phyloP scores from a whole-genome alignment of 2,113 vertebrate genomes.

The Agapornis roseicollis region DNA sequence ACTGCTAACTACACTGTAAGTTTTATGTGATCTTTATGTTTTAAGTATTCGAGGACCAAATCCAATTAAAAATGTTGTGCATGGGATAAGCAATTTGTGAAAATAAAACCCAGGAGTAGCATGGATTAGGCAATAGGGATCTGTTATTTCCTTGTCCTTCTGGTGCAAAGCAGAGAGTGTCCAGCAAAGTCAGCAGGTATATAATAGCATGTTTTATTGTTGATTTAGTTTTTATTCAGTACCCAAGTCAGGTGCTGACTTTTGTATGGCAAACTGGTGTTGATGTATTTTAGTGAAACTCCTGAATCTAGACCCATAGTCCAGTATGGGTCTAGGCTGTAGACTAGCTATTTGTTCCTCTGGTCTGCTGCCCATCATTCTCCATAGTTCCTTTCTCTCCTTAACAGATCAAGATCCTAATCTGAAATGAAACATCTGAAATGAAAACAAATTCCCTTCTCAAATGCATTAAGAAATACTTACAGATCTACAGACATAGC shows the following conservation, averaged over 20 bases:
- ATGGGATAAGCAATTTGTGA: neutral
- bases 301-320: neutral
- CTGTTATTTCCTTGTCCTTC: neutral
- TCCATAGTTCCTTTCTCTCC: neutral
- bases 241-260: neutral
- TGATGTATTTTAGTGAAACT: neutral
- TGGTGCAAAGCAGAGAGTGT: neutral
- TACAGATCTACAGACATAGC: no score
- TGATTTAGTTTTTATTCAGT: neutral
- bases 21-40: neutral
- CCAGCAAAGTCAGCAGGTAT: neutral
- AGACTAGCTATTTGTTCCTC: neutral
- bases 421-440: neutral
- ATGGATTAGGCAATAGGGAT: neutral
- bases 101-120: neutral
- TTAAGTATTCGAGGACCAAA: neutral
- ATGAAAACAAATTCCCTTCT: neutral
- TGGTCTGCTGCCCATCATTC: neutral
- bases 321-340: no score
- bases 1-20: neutral
- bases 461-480: neutral
- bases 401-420: fast-evolving
- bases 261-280: neutral
- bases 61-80: neutral
- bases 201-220: neutral